Base-by-base conservation (phyloP, 2,888 invertebrate genomes). In the Gibbula magus region DNA sequence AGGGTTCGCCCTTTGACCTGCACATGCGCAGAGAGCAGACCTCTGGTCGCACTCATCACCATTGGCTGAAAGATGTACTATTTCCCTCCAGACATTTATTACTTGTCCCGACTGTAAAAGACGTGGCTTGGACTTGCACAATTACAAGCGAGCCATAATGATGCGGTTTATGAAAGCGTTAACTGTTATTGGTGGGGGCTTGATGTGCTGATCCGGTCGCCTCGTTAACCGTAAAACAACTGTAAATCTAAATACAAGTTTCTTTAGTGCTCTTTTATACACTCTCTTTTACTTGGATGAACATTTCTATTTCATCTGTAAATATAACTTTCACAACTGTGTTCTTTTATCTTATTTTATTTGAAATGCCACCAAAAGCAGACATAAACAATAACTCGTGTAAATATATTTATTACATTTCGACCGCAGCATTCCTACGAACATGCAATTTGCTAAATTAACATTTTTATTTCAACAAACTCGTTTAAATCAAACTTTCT, bases 61-160 rank as follows among this genome's bases (percentile, higher is more conserved):
- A 70, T 70, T 70, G 70, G 70, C 39, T 39, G 29, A 70, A 39
- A 70, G 70, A 70, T 70, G 70, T 70, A 70, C 70, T 70, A 70
- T 70, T 70, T 70, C 70, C 70, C 70, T 70, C 32, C 10, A 20
- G 70, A 70, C 70, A 39, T 70, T 70, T 70, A 70, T 39, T 32
- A 70, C 70, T 35, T 70, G 32, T 70, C 20, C 32, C 20, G 70
- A 70, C n/a, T 70, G 70, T 70, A 70, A 70, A 70, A 70, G 70
- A n/a, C 70, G 35, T 35, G 70, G 70, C 18, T 25, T 70, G 35
- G 70, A 70, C 70, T 35, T 39, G 70, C 35, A 32, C 70, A 70
- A 70, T 70, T 70, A 70, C 35, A 35, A 20, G 35, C 16, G 10
- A 35, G 39, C n/a, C 39, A 20, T 70, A 35, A 70, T 70, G 39